phyloP scores from a whole-genome alignment of 2,888 invertebrate genomes.

The Brachylomia viminalis region DNA sequence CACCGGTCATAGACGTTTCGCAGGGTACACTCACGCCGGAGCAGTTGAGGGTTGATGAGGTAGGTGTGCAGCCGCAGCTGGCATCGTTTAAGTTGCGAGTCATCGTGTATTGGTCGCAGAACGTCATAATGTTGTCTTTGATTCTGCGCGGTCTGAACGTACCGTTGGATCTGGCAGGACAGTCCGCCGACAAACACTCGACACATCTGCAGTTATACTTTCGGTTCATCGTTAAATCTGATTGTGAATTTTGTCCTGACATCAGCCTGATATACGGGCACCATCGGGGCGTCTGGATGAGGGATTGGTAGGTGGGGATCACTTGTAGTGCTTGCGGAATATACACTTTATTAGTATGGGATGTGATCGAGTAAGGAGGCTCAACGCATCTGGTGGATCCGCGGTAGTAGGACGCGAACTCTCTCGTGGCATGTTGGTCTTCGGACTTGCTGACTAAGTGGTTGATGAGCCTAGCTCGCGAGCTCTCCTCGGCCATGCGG shows the following conservation, averaged over 20 bases:
- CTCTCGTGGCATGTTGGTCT: slow-evolving; percentile 57
- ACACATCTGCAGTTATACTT: slow-evolving; percentile 70
- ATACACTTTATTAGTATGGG: slow-evolving; percentile 60
- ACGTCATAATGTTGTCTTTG: slow-evolving; percentile 78
- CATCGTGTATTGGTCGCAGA: slow-evolving; percentile 79
- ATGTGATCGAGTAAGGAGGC: slow-evolving; percentile 69
- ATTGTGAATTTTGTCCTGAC: slow-evolving; percentile 60
- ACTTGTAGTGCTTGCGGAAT: slow-evolving; percentile 40
- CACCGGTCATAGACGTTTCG: slow-evolving; percentile 39
- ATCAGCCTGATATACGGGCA: slow-evolving; percentile 67
- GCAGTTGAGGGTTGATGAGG: slow-evolving; percentile 53
- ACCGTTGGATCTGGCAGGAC: slow-evolving; percentile 59
- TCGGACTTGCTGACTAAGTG: slow-evolving; percentile 60
- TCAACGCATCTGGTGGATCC: slow-evolving; percentile 61
- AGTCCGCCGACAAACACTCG: slow-evolving; percentile 66
- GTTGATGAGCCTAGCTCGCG: slow-evolving; percentile 68
- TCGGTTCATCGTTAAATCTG: slow-evolving; percentile 37
- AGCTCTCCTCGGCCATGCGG: slow-evolving; percentile 67
- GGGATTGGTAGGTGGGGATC: slow-evolving; percentile 68
- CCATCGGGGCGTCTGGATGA: slow-evolving; percentile 71
- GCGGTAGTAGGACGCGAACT: slow-evolving; percentile 72
- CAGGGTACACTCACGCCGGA: slow-evolving; percentile 52
- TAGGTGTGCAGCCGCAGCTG: slow-evolving; percentile 67
- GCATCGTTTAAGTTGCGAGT: slow-evolving; percentile 76
- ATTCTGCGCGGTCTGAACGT: slow-evolving; percentile 51